These are phyloP conservation scores for Sminthopsis crassicaudata DNA, from an alignment of 2,113 vertebrate genomes.

Conservation along the genomic window DNA sequence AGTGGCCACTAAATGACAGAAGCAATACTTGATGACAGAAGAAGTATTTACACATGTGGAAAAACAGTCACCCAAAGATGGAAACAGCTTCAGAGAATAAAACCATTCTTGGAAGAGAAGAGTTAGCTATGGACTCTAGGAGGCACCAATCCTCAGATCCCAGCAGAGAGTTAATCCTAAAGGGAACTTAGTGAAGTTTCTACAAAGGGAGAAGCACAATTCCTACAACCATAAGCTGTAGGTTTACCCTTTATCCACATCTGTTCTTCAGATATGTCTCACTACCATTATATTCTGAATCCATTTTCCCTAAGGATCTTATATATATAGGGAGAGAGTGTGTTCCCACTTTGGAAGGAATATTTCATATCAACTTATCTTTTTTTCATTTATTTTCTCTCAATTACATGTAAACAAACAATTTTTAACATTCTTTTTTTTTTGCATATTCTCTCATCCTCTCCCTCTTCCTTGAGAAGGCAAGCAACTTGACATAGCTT, in stretches of 20 bases:
- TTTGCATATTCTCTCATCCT: no score
- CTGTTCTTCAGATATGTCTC: not conserved
- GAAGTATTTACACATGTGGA: not conserved
- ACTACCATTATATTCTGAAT: no score
- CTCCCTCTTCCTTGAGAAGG: no score
- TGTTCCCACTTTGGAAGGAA: no score
- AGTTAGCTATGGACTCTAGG: not conserved
- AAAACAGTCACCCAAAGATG: not conserved
- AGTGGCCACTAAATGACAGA: not conserved
- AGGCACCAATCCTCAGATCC: not conserved
- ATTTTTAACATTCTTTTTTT: no score
- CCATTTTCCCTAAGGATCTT: no score
- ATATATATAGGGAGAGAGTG: no score
- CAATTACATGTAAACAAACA: no score
- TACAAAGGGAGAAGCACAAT: no score
- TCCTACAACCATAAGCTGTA: not conserved
- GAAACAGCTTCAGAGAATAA: not conserved
- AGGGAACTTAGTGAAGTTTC: not conserved
- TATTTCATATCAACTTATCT: no score
- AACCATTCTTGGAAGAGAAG: not conserved
- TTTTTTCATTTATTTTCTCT: no score
- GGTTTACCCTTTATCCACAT: not conserved
- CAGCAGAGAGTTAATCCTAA: not conserved
- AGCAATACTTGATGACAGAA: not conserved
- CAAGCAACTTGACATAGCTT: no score